These are phyloP conservation scores for Calidris pugnax DNA, from an alignment of 2,113 vertebrate species.

Conservation along the genomic window DNA sequence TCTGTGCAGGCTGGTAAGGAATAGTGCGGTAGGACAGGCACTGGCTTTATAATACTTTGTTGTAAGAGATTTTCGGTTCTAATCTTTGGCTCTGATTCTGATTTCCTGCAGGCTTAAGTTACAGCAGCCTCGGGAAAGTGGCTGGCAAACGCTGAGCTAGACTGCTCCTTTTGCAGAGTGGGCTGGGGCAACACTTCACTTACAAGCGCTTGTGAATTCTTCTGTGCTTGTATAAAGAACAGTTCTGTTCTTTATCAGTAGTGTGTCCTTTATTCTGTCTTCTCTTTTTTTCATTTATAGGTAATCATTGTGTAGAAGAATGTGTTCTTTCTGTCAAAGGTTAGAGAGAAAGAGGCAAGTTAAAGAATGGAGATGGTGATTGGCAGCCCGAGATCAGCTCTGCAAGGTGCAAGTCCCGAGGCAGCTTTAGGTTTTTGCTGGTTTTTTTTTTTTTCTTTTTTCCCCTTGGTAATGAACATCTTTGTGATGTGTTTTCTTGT, in stretches of 20 bases:
- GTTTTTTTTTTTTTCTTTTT: background rate
- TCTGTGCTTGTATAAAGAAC: background rate
- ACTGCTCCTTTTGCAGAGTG: background rate
- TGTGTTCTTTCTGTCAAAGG: background rate
- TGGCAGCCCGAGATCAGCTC: background rate
- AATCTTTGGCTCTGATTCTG: background rate
- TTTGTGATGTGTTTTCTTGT: background rate
- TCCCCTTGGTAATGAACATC: background rate
- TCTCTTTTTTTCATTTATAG: background rate
- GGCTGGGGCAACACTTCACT: rapidly evolving
- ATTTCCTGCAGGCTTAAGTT: background rate
- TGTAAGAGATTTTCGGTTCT: background rate
- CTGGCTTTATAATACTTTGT: background rate
- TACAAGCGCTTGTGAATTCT: background rate
- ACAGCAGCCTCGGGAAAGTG: background rate
- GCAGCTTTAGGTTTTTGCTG: background rate
- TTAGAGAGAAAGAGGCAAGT: background rate
- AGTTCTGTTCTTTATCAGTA: background rate
- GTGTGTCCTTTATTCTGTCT: background rate
- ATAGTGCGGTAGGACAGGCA: background rate
- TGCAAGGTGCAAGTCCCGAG: background rate
- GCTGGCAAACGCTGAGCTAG: background rate
- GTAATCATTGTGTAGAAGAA: background rate
- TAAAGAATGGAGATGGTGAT: background rate
- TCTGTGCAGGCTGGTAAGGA: background rate